Evolutionary conservation across 1,140 invertebrate genomes (phyloP), one percentile per base, ranked within the genome.

Genomic region (Drosophila lacertosa): DNA sequence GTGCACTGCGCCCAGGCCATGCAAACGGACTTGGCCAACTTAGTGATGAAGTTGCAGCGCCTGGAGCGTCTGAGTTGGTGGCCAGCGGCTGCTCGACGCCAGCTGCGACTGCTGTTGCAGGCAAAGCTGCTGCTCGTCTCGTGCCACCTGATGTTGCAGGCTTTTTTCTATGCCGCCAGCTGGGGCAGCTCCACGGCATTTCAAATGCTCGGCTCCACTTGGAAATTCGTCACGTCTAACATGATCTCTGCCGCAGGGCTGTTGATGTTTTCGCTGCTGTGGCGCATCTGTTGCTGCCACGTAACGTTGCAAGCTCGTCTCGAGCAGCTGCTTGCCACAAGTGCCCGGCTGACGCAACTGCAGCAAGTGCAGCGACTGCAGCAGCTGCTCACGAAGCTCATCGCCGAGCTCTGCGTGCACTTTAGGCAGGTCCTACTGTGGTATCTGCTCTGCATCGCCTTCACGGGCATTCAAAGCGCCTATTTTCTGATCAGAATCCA

Each of bases 401-500:
- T 22, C 13, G 42, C n/a, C 18, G 7, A 33, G 0, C 37, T 37
- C 20, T 59, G 55, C n/a, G 20, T 11, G 5, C 10, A 33, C 42
- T 59, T 59, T 32, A 13, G 29, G 5, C 40, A 59, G 11, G 29
- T 59, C 2, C 6, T 59, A 15, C 10, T 37, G 9, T 59, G n/a
- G 42, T 24, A 47, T 16, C 7, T 59, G 32, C 9, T 59, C 9
- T 1, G 20, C 9, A 33, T 32, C 5, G 10, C 10, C 3, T 35
- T 59, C 2, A 11, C 32, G 10, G 42, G 7, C 16, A 59, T 47
- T 0, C 55, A 47, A 6, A 26, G 55, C 10, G 55, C 15, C 6
- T 59, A 59, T 11, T 47, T 16, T 11, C 42, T 59, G 9, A 59
- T 59, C 11, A 29, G 55, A 3, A 59, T 59, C 26, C 6, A 35